A percentile compares a stretch with the other conserved stretches of the same genome.
phyloP scores from a whole-genome alignment of 2,888 invertebrate genomes.

The Drosophila falleni region DNA sequence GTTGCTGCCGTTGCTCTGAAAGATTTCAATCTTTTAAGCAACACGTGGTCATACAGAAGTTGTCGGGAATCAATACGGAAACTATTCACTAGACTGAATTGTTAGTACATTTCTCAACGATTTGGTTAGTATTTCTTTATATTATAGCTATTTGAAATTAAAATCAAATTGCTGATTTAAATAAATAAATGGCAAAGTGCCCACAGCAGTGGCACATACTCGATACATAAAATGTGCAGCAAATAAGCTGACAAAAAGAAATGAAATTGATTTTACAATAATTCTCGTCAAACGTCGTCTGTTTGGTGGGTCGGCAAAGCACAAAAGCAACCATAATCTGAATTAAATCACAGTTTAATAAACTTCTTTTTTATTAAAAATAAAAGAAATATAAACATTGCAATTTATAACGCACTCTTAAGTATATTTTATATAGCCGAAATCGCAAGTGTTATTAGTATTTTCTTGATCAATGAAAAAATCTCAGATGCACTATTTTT shows the following conservation, averaged over 20 bases:
- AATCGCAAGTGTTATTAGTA: too few relatives aligned
- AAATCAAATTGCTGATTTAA: constrained; percentile 56
- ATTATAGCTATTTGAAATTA: constrained; percentile 39
- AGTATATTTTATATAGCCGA: too few relatives aligned
- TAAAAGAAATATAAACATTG: background rate
- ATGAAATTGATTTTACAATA: constrained; percentile 35
- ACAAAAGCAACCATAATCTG: constrained; percentile 9
- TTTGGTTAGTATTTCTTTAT: constrained; percentile 30
- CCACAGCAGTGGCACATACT: constrained; percentile 15
- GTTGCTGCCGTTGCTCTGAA: constrained; percentile 28
- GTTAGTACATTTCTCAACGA: constrained; percentile 9
- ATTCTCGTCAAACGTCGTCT: constrained; percentile 9
- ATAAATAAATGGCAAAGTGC: constrained; percentile 51
- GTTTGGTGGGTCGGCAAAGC: constrained; percentile 5
- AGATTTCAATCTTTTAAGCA: constrained; percentile 1
- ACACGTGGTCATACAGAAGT: constrained; percentile 5
- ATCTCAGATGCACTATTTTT: too few relatives aligned
- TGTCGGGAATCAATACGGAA: constrained; percentile 7
- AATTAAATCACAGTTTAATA: constrained; percentile 15
- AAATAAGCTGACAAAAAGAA: constrained; percentile 30
- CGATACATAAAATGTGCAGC: constrained; percentile 2
- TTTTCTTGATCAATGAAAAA: too few relatives aligned
- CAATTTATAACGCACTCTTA: background rate
- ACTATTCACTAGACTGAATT: background rate
- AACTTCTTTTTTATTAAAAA: background rate